Base-by-base conservation (phyloP, 2,888 invertebrate species). In the Ditula angustiorana region DNA sequence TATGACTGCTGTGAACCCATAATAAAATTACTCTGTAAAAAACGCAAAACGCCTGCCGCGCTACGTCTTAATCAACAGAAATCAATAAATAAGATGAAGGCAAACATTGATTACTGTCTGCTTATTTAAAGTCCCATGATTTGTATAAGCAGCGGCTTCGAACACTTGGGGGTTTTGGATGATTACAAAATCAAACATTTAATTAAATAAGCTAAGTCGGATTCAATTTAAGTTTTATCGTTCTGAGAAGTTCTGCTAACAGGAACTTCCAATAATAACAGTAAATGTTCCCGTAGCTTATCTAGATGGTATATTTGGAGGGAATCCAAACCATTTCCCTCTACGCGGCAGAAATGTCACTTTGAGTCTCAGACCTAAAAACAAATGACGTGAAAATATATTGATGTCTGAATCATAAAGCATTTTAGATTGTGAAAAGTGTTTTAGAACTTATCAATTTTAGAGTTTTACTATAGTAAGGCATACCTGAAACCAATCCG, bases 231-330 rank as follows among this genome's bases (percentile, higher is more conserved):
- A 63, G 41, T 63, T 57, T 26, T 13, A 23, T 50, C 57, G 41
- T 50, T 50, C 41, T 23, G 33, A 65, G 58, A 69, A 69, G 68
- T 69, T 67, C 57, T 63, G 61, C 68, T 72, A 69, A 69, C 69
- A 73, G 69, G 74, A 74, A 69, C 67, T 67, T 79, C 77, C 77
- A 80, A 83, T 82, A 85, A 86, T 85, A 85, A 83, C 85, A 82
- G 79, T 83, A 83, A 87, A 86, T 83, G 84, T 81, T 80, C 80
- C 79, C 83, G 75, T 85, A 80, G 82, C 81, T 87, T 88, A 88
- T 88, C 87, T 86, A 77, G 87, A 86, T 86, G 85, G 85, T 83
- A 85, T 85, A 88, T 87, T 89, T 88, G 88, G 86, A 87, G 80
- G 79, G 83, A 82, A 83, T 89, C 89, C 90, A 87, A 88, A 77